Conservation (phyloP, 2,888 invertebrate species). For the Hirtodrosophila cameraria region DNA sequence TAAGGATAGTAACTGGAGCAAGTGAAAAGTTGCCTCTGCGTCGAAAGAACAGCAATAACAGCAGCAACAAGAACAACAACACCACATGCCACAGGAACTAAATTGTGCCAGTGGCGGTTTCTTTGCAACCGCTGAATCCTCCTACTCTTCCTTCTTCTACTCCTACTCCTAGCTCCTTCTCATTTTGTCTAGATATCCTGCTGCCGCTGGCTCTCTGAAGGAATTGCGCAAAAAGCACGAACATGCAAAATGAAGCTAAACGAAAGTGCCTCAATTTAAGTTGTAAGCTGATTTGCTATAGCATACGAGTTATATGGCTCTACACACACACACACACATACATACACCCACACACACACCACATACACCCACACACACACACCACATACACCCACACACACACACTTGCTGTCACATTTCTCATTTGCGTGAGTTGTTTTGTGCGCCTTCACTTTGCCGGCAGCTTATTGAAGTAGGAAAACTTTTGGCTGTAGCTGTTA, state of each 20-base stretch:
- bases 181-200: slow-evolving; percentile 44
- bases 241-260: slow-evolving; percentile 79
- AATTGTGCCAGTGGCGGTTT: slow-evolving; percentile 76
- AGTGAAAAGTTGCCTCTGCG: slow-evolving; percentile 58
- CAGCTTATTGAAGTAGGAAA: slow-evolving; percentile 71
- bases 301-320: slow-evolving; percentile 52
- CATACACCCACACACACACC: slow-evolving; percentile 1
- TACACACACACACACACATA: slow-evolving; percentile 18
- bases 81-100: slow-evolving; percentile 73
- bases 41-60: slow-evolving; percentile 21
- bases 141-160: background rate
- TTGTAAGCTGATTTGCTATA: slow-evolving; percentile 76
- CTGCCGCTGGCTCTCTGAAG: slow-evolving; percentile 59
- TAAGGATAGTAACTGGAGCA: slow-evolving; percentile 73
- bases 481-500: slow-evolving; percentile 65
- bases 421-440: slow-evolving; percentile 41
- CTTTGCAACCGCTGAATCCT: slow-evolving; percentile 34
- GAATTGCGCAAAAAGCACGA: slow-evolving; percentile 64
- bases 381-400: slow-evolving; percentile 16
- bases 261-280: slow-evolving; percentile 80
- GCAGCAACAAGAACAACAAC: slow-evolving; percentile 46
- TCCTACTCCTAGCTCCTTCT: background rate
- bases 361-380: slow-evolving; percentile 8
- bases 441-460: slow-evolving; percentile 25
- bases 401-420: slow-evolving; percentile 24